Conservation (phyloP, 2,113 vertebrate genomes). For the Chionis minor region DNA sequence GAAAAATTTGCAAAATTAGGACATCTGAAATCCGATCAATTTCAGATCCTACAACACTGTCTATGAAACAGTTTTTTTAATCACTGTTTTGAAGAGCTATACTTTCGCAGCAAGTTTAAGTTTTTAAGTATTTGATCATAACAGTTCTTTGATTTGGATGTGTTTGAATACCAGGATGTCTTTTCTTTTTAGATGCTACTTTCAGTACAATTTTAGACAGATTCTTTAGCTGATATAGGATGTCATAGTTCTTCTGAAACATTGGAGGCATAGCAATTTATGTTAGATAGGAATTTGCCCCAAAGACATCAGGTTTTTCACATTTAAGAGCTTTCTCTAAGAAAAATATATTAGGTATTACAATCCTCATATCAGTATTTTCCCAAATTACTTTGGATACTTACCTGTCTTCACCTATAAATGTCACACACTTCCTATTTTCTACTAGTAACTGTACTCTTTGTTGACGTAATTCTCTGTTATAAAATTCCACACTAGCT, state of each 20-base stretch:
- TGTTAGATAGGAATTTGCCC: not conserved
- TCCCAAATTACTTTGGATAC: not conserved
- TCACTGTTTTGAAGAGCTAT: not conserved
- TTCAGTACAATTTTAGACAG: not conserved
- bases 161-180: not conserved
- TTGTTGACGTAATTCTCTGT: not conserved
- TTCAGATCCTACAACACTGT: not conserved
- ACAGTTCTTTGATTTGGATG: not conserved
- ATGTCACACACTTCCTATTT: not conserved
- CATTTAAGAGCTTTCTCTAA: not conserved
- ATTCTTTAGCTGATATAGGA: not conserved
- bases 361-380: not conserved
- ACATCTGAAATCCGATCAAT: not conserved
- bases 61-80: not conserved
- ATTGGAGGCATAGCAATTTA: not conserved
- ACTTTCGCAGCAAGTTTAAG: not conserved
- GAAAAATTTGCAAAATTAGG: not conserved
- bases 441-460: not conserved
- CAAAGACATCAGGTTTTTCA: not conserved
- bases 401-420: not conserved
- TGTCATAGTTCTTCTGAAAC: not conserved
- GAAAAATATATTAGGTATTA: not conserved
- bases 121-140: not conserved
- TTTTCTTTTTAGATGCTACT: not conserved
- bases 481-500: not conserved